Evolutionary conservation across 2,113 vertebrate genomes (phyloP).

Genomic region (Lampris incognitus): DNA sequence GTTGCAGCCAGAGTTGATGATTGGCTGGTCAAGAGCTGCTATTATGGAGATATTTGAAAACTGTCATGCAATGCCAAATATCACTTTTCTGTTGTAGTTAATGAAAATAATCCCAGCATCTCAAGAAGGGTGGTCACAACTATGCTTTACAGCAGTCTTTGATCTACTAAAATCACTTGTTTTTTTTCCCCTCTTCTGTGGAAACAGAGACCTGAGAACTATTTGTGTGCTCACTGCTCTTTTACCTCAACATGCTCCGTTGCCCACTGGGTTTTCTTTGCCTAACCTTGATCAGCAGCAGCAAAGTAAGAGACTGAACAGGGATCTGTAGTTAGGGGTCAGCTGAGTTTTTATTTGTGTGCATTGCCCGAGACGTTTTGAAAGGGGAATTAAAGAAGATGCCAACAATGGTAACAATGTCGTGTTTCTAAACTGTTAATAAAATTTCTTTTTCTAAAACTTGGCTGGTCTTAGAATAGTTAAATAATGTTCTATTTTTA

Average conservation of each 20-base stretch:
- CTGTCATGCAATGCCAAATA: too few species aligned
- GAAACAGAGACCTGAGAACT: slow-evolving; percentile 2
- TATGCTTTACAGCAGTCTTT: not conserved
- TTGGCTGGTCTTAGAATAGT: not conserved
- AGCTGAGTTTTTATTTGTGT: slow-evolving; percentile 17
- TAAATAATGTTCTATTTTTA: not conserved
- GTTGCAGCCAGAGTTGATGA: too few species aligned
- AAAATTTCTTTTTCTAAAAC: slow-evolving; percentile 62
- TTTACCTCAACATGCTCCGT: slow-evolving; percentile 8
- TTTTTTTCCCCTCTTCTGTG: not conserved
- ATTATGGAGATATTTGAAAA: too few species aligned
- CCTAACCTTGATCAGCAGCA: not conserved
- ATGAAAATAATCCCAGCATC: too few species aligned
- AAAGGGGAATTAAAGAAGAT: slow-evolving; percentile 8
- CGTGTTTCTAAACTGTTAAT: slow-evolving; percentile 80
- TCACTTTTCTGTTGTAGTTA: too few species aligned
- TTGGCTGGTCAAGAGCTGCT: too few species aligned
- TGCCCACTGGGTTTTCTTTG: slow-evolving; percentile 5
- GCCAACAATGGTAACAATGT: slow-evolving; percentile 42
- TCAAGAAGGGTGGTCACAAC: too few species aligned
- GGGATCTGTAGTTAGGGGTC: slow-evolving; percentile 1
- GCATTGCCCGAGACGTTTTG: slow-evolving; percentile 16
- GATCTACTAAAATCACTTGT: not conserved
- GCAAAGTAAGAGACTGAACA: not conserved
- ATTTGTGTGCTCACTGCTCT: slow-evolving; percentile 22